phyloP scores from a whole-genome alignment of 2,888 invertebrate species.

The Chamaedrilus cognettii region DNA sequence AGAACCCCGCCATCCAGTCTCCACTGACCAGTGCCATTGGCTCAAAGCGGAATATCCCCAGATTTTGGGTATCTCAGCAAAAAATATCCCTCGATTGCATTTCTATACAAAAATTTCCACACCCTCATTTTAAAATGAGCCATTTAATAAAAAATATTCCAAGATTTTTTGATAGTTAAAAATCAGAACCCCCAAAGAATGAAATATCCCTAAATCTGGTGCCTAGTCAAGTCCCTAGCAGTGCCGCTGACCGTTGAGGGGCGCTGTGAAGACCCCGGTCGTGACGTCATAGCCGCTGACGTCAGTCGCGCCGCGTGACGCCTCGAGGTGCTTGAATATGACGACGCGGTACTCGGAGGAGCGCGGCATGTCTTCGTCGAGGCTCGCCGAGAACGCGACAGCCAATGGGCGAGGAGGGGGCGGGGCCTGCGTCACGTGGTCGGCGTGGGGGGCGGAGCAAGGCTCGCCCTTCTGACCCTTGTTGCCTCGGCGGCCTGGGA shows the following conservation, averaged over 20 bases:
- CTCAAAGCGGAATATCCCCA: no score
- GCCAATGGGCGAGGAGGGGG: conserved; percentile 14
- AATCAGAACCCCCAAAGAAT: no score
- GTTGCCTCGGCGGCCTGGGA: conserved; percentile 19
- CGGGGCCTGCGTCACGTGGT: no score
- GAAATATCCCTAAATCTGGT: no score
- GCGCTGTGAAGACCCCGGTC: conserved; percentile 36
- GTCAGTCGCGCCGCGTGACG: conserved; percentile 19
- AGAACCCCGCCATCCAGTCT: no score
- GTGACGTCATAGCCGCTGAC: conserved; percentile 24
- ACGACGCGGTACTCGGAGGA: conserved; percentile 30
- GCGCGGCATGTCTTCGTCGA: conserved; percentile 31
- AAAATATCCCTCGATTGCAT: no score
- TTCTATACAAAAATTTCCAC: no score
- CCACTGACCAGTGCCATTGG: no score
- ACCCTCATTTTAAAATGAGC: no score
- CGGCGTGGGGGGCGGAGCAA: neutral
- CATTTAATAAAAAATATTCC: no score
- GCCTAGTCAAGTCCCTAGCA: no score
- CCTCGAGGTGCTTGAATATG: conserved; percentile 24
- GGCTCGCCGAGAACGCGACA: conserved; percentile 37
- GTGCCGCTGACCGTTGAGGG: conserved; percentile 38
- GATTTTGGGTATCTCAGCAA: no score
- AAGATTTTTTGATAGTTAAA: conserved; percentile 31
- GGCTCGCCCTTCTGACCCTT: conserved; percentile 30